These are phyloP conservation scores for Drosophila subsilvestris DNA, from an alignment of 2,888 invertebrate genomes.

Conservation along the genomic window DNA sequence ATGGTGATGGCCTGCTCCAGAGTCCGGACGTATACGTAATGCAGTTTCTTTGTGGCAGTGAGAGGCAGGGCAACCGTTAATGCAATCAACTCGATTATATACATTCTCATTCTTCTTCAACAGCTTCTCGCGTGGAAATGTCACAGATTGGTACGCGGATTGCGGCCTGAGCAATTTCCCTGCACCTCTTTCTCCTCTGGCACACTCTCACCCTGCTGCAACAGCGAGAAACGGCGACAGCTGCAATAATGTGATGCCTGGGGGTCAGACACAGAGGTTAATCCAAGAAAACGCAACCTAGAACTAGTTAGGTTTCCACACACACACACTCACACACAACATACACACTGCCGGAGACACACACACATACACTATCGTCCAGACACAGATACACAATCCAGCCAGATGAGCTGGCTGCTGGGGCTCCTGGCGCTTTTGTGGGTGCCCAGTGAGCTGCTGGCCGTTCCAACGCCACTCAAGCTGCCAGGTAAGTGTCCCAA, in stretches of 20 bases:
- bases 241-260: conserved; percentile 71
- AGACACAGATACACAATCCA: conserved; percentile 38
- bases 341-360: conserved; percentile 5
- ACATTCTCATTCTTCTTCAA: conserved; percentile 50
- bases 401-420: conserved; percentile 83
- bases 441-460: conserved; percentile 82
- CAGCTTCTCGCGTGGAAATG: conserved; percentile 63
- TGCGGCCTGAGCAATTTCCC: conserved; percentile 26
- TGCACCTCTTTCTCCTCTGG: conserved; percentile 38
- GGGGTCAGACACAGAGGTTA: conserved; percentile 61
- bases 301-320: conserved; percentile 75
- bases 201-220: conserved; percentile 40
- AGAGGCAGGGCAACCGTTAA: conserved; percentile 47
- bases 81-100: conserved; percentile 52
- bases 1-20: not conserved
- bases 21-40: conserved; percentile 36
- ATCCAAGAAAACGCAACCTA: conserved; percentile 66
- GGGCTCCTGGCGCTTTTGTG: conserved; percentile 83
- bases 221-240: conserved; percentile 34
- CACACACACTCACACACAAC: conserved; percentile 32
- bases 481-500: conserved; percentile 80
- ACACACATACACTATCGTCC: conserved; percentile 13
- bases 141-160: conserved; percentile 41
- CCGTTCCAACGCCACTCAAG: conserved; percentile 83
- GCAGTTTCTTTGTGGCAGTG: conserved; percentile 55